Evolutionary conservation across 1,140 invertebrate genomes (phyloP), one percentile per base, ranked within the genome.

Genomic region (Melipona quadrifasciata): DNA sequence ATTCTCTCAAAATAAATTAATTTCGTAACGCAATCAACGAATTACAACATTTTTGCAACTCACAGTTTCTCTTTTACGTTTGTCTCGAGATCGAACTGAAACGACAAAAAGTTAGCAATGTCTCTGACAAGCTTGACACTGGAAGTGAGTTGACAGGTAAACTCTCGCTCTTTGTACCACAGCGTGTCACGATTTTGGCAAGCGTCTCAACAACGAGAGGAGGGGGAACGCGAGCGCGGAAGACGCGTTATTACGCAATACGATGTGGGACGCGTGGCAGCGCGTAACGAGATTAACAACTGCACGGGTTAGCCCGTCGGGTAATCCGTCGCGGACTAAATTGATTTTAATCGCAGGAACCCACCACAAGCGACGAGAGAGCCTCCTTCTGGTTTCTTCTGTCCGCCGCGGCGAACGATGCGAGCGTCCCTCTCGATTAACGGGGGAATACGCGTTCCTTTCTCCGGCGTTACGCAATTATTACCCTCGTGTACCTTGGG

Each of bases 381-480:
- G 47, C 27, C 16, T 51, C 12, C n/a, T n/a, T 2, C 31, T 31
- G 31, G 31, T 21, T 68, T 31, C 5, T 70, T 11, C 1, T 11
- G 8, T 34, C 2, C 12, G 55, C 0, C 72, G 39, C 16, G 10
- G 47, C 3, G 14, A 67, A 27, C 47, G 61, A 75, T 51, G 31
- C 39, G 70, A 83, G 39, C 12, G 58, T 31, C 14, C 31, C 57
- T 39, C 12, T 61, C 67, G 75, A 78, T 84, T 55, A 55, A 67
- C 2, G 31, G 31, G 31, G 51, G 65, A 57, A 78, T 17, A 85
- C 68, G 75, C 75, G 74, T 86, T 85, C 71, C 81, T 87, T 58
- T 88, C 57, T 31, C 24, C 55, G 31, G 24, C 67, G 77, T 89
- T 84, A 80, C 71, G 87, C 86, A 82, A 85, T 86, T 88, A 39